Base-by-base conservation (phyloP, 2,888 invertebrate species). In the Neoscelio sp. region DNA sequence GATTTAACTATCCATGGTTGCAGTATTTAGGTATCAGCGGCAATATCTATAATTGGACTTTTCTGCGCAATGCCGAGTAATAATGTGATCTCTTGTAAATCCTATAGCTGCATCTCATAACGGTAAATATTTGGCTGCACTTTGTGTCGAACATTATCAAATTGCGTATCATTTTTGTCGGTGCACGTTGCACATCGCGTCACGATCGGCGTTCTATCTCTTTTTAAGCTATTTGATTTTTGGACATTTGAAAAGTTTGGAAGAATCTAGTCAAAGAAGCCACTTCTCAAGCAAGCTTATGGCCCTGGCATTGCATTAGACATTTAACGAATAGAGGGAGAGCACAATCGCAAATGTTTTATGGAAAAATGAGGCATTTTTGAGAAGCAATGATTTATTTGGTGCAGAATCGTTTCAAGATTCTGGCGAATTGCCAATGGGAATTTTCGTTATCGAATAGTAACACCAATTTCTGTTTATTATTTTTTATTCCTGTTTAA, bases 1-100 rank as follows among this genome's bases (percentile, higher is more conserved):
- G 44, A 77, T 73, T 71, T 83, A 82, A 84, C 81, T 71, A 78
- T 75, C 65, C 82, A 76, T 82, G 83, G 81, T 84, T 83, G 80
- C 82, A 84, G 82, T 84, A 83, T 81, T 82, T 82, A 80, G 77
- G 78, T 82, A 80, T 76, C 80, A 62, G 67, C 70, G 58, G 38
- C 78, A 65, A 58, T 78, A 28, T 56, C 65, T 46, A 15, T 70
- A 67, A 68, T 62, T 70, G 76, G 74, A 73, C 74, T 70, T 70
- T 78, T 64, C 73, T 52, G 3, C 60, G 73, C 67, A 68, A 68
- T 62, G 60, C 73, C 60, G 68, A 64, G 62, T 78, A 78, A 44
- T 78, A 54, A 62, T 68, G 78, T 62, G 74, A 46, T 74, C 78
- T 78, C 20, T 62, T 68, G 48, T 78, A 68, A 68, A 67, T 58